Base-by-base conservation (phyloP, 2,888 invertebrate species). In the Erebia epiphron region DNA sequence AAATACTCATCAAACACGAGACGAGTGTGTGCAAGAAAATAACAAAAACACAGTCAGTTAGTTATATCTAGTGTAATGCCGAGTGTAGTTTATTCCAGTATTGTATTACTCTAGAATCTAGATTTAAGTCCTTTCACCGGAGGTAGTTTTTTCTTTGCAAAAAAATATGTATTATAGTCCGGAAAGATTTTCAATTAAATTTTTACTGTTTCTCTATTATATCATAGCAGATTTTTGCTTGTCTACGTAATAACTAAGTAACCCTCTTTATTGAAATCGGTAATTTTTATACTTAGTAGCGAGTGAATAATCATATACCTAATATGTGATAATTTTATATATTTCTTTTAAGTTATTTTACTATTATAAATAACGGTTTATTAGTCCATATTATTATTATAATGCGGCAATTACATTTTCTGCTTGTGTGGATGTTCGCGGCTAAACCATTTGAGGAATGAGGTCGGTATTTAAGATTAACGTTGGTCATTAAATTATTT, bases 11-110 rank as follows among this genome's bases (percentile, higher is more conserved):
- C 41, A 54, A 78, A 77, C 71, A 73, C 68, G 77, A 78, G 79
- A 78, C 70, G 80, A 75, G 16, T 71, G 43, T 54, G 69, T 76
- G 73, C 77, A 80, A 75, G 50, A 77, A 76, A 56, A 56, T 63
- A 61, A 67, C 58, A 57, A 57, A 68, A 68, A 61, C 41, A 61
- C 18, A 71, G 76, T 73, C 73, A 70, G 75, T 73, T 63, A 69
- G 60, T 61, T 52, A 68, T 72, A 63, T 64, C 43, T 18, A 67
- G 72, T 76, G 75, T 76, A 46, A 68, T 69, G 61, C 41, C 52
- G 43, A 43, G n/a, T 68, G 41, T 16, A 52, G 13, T 58, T 58
- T 64, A 63, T 67, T 49, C 41, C 50, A 50, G 58, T 62, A 66
- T 74, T 72, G 67, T 69, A 67, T 69, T 63, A 58, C 46, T 58